Base-by-base conservation (phyloP, 2,888 invertebrate genomes). In the Hedya salicella region DNA sequence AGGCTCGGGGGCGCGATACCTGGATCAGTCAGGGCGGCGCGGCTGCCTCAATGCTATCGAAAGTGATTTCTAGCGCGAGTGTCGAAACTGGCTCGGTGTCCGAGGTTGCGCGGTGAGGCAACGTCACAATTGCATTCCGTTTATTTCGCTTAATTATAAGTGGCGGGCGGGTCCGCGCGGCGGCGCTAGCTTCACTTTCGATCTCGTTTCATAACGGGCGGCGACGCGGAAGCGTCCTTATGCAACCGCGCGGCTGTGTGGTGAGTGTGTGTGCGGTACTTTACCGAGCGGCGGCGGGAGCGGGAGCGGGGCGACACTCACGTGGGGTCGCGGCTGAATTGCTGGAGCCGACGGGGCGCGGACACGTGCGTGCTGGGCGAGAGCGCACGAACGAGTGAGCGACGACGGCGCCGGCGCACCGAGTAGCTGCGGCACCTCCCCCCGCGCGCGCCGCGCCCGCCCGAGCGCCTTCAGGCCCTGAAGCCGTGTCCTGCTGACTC, bases 381-480 rank as follows among this genome's bases (percentile, higher is more conserved):
- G 73, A 74, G 85, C 80, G 80, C 82, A 86, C 86, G 83, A 85
- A 79, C 80, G 81, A 77, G 78, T 81, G 86, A 89, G 79, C 88
- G 89, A 70, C 69, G 70, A 69, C 71, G 69, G 59, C 64, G 57
- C 64, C 70, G 68, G 71, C 69, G 67, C 60, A 54, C 17, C 64
- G 68, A 52, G 42, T 60, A 67, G 49, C 67, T 32, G 57, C 59
- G 21, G 56, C 19, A n/a, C 57, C 53, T 49, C 64, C 13, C 54
- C 52, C 25, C 56, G 53, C 44, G 62, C 36, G n/a, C 21, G 13
- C 59, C 72, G 72, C 64, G 6, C 17, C 39, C 14, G 39, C 25
- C 67, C 65, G 54, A 25, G 69, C 63, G 68, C 70, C 69, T 72
- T 69, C 68, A 72, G 63, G 6, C 30, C 67, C 74, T 73, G 60